Conservation (phyloP, 1,140 invertebrate species). For the Drosophila pectinifera region DNA sequence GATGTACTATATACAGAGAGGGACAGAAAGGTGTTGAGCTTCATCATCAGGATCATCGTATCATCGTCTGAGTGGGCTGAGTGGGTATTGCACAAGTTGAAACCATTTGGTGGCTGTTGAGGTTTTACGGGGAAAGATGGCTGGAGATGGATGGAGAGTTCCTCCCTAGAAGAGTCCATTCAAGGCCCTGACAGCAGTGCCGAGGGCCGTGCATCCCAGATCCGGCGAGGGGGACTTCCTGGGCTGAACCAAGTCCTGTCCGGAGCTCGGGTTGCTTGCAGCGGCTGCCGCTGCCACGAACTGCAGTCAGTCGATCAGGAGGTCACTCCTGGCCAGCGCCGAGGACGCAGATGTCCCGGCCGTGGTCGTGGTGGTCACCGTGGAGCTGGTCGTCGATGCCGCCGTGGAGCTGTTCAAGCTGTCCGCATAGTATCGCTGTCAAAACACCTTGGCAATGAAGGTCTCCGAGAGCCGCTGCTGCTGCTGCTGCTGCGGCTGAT, state of each 20-base stretch:
- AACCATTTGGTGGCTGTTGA: slow-evolving; percentile 69
- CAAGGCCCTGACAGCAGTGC: slow-evolving; percentile 70
- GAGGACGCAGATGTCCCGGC: slow-evolving; percentile 8
- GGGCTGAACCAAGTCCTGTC: slow-evolving; percentile 8
- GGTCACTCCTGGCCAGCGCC: slow-evolving; percentile 23
- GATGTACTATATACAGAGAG: slow-evolving; percentile 32
- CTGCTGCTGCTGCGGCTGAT: slow-evolving; percentile 46
- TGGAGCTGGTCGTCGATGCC: slow-evolving; percentile 18
- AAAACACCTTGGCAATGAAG: slow-evolving; percentile 85
- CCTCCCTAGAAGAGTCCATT: slow-evolving; percentile 71
- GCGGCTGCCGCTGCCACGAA: slow-evolving; percentile 51
- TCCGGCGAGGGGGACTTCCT: slow-evolving; percentile 40
- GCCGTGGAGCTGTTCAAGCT: slow-evolving; percentile 58
- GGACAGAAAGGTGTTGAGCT: slow-evolving; percentile 3
- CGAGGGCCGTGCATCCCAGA: slow-evolving; percentile 57
- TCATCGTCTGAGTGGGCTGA: slow-evolving; percentile 6
- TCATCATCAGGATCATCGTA: background rate
- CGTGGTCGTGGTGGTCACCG: slow-evolving; percentile 15
- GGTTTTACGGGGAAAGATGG: slow-evolving; percentile 11
- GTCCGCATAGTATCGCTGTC: slow-evolving; percentile 84
- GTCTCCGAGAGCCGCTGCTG: slow-evolving; percentile 70
- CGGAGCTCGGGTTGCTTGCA: slow-evolving; percentile 32
- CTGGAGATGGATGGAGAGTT: no score
- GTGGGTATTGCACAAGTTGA: slow-evolving; percentile 75
- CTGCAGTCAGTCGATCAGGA: slow-evolving; percentile 55